These are phyloP conservation scores for Eucera pruinosa DNA, from an alignment of 2,888 invertebrate species.

Conservation along the genomic window DNA sequence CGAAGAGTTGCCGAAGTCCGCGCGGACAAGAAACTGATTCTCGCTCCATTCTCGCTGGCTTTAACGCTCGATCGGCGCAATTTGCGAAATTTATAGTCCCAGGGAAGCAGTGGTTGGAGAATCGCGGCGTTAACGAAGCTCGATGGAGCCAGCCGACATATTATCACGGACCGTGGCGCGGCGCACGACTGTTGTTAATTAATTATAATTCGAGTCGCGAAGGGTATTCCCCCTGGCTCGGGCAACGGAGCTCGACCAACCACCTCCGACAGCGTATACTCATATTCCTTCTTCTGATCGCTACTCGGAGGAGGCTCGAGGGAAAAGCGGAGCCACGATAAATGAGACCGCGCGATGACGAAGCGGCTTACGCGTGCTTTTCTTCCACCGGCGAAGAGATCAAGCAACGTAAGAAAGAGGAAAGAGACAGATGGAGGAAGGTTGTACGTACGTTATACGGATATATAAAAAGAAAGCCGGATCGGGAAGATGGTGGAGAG, in stretches of 20 bases:
- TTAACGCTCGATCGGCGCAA: slow-evolving; percentile 73
- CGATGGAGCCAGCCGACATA: slow-evolving; percentile 55
- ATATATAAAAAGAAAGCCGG: slow-evolving; percentile 56
- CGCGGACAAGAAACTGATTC: slow-evolving; percentile 44
- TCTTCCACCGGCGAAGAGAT: slow-evolving; percentile 43
- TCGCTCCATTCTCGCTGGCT: slow-evolving; percentile 46
- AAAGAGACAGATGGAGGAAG: slow-evolving; percentile 58
- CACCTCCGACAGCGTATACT: slow-evolving; percentile 7
- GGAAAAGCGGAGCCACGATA: slow-evolving; percentile 64
- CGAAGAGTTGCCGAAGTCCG: slow-evolving; percentile 16
- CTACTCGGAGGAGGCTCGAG: background rate
- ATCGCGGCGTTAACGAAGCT: slow-evolving; percentile 69
- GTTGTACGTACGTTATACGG: slow-evolving; percentile 14
- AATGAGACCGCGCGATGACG: slow-evolving; percentile 76
- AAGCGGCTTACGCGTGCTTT: slow-evolving; percentile 67
- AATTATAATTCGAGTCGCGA: slow-evolving; percentile 64
- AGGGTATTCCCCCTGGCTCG: slow-evolving; percentile 25
- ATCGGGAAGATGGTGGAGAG: slow-evolving; percentile 44
- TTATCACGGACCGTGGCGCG: slow-evolving; percentile 42
- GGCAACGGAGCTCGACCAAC: slow-evolving; percentile 47
- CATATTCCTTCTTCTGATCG: slow-evolving; percentile 31
- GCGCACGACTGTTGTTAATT: slow-evolving; percentile 60
- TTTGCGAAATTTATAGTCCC: slow-evolving; percentile 74
- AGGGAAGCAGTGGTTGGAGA: slow-evolving; percentile 34
- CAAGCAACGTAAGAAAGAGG: slow-evolving; percentile 21